Evolutionary conservation across 2,113 vertebrate genomes (phyloP).

Genomic region (Dascyllus trimaculatus): DNA sequence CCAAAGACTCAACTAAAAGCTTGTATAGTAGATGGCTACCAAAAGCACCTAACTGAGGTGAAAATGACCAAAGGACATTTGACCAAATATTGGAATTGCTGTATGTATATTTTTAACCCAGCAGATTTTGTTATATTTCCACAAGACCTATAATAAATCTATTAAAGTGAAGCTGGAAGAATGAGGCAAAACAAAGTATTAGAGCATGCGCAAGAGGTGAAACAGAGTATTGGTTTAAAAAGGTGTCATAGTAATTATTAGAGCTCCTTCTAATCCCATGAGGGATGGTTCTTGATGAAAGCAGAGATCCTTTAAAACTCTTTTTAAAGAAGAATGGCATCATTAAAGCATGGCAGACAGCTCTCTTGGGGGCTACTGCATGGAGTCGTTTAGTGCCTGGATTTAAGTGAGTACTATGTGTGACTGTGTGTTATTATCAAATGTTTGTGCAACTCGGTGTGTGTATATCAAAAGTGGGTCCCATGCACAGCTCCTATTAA

Average conservation of each 20-base stretch:
- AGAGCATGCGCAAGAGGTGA: slow-evolving; percentile 4
- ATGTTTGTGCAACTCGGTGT: slow-evolving; percentile 3
- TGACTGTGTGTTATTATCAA: slow-evolving; percentile 3
- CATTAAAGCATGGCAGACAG: slow-evolving; percentile 71
- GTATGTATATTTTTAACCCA: too few relatives aligned
- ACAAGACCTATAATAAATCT: too few relatives aligned
- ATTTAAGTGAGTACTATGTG: slow-evolving; percentile 38
- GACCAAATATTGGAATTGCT: too few relatives aligned
- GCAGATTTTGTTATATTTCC: too few relatives aligned
- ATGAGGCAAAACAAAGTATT: background rate
- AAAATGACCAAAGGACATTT: too few relatives aligned
- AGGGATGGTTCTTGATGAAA: slow-evolving; percentile 64
- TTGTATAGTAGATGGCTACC: too few relatives aligned
- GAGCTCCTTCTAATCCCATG: slow-evolving; percentile 28
- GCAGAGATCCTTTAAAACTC: slow-evolving; percentile 67
- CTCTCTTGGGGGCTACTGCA: slow-evolving; percentile 55
- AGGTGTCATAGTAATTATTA: slow-evolving; percentile 60
- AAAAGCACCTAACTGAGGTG: too few relatives aligned
- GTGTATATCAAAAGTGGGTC: background rate
- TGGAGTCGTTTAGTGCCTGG: slow-evolving; percentile 61
- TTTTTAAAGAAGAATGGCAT: slow-evolving; percentile 72
- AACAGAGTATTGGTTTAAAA: slow-evolving; percentile 38
- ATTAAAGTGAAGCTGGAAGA: too few relatives aligned
- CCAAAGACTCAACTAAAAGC: too few relatives aligned
- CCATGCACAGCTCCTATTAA: too few relatives aligned